Evolutionary conservation across 2,113 vertebrate species (phyloP), one percentile per base, ranked within the genome.

Genomic region (Alces alces): DNA sequence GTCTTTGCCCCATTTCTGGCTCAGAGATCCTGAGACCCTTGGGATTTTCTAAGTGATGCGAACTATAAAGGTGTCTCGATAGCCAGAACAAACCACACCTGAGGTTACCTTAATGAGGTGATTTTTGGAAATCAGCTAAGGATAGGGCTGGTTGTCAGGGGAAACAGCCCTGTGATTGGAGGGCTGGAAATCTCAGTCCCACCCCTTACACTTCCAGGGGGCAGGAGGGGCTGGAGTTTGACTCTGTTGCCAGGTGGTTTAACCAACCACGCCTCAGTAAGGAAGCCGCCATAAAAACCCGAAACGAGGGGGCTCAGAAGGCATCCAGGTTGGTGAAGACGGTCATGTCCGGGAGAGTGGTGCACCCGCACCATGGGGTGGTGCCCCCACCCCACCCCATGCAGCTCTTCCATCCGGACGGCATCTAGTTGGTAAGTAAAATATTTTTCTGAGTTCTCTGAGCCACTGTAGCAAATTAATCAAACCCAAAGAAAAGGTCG

Each of bases 231-330:
- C 33, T 36, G 11, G 27, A 47, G 70, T 54, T 19, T 60, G 30
- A n/a, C 33, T 60, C 54, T 25, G 8, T n/a, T 9, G 5, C 54
- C 52, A 25, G 30, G 15, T 13, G 30, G n/a, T 60, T 58, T 17
- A 60, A 27, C 36, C 55, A 36, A 8, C 7, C 14, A 21, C 0
- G 6, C 6, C 33, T 61, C 6, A 11, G 8, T 50, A 4, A 11
- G 0, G 73, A 61, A 21, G 45, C 76, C 0, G 7, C 50, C 16
- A 2, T 73, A 73, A 54, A 70, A 73, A 55, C 9, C 6, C 4
- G 3, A 15, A 52, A 70, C 0, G 0, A 36, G 4, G 6, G n/a
- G n/a, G 25, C 52, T 39, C n/a, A 4, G n/a, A 39, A 4, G 17
- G 47, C 9, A 0, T 43, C 25, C 5, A 4, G 25, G 52, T 6